phyloP scores from a whole-genome alignment of 2,797 vertebrate genomes.

The Anguilla anguilla region DNA sequence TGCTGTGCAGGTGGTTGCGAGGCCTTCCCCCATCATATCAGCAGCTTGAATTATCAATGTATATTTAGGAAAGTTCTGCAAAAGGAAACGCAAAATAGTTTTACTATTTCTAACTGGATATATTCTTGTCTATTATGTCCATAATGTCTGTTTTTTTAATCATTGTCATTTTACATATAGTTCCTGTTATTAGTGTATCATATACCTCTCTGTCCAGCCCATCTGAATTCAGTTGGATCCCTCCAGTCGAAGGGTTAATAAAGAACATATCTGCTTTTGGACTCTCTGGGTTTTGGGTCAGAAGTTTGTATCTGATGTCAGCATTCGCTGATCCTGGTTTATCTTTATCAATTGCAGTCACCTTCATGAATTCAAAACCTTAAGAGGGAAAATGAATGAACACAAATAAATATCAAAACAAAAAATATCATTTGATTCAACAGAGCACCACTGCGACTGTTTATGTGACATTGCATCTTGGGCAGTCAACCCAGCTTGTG shows the following conservation, averaged over 20 bases:
- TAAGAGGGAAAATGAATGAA: neutral
- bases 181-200: neutral
- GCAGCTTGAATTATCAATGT: conserved; percentile 75
- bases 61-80: conserved; percentile 70
- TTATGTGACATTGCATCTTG: no score
- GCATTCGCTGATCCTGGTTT: conserved; percentile 65
- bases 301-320: conserved; percentile 72
- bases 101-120: no score
- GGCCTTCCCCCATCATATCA: conserved; percentile 73
- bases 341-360: conserved; percentile 79
- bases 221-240: conserved; percentile 67
- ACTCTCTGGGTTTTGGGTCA: conserved; percentile 64
- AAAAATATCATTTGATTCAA: neutral
- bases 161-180: neutral
- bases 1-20: conserved; percentile 61
- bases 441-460: no score
- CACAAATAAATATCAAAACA: neutral
- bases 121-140: neutral
- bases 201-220: conserved; percentile 84
- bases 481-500: no score
- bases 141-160: neutral
- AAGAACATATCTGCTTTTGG: conserved; percentile 63
- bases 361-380: conserved; percentile 78
- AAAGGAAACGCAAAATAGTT: neutral
- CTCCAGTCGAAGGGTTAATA: conserved; percentile 70